Conservation (phyloP, 2,113 vertebrate species). For the Mesoclemmys tuberculata region DNA sequence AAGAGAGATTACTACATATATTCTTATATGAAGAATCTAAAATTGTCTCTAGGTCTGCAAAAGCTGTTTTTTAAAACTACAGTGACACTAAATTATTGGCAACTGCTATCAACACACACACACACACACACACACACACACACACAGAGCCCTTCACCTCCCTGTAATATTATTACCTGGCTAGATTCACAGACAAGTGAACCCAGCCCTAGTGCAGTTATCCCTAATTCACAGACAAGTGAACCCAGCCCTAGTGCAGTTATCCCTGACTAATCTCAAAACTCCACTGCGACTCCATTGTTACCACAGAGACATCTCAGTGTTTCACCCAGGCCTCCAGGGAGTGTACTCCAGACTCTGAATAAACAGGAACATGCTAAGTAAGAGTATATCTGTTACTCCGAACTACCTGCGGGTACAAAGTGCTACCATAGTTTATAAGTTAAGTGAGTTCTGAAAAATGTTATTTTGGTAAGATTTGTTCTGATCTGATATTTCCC, state of each 20-base stretch:
- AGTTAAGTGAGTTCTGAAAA: background rate
- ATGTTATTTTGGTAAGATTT: background rate
- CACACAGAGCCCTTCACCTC: background rate
- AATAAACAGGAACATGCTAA: background rate
- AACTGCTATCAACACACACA: background rate
- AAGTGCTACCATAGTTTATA: background rate
- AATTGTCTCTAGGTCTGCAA: background rate
- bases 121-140: too few species aligned
- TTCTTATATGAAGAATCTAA: background rate
- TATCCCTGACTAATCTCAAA: background rate
- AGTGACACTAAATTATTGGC: background rate
- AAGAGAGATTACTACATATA: background rate
- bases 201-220: background rate
- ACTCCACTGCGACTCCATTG: background rate
- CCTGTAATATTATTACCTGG: background rate
- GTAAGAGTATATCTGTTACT: background rate
- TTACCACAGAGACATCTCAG: constrained; percentile 13
- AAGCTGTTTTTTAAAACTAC: background rate
- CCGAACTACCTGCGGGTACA: background rate
- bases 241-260: background rate
- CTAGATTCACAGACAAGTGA: background rate
- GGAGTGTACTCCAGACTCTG: background rate
- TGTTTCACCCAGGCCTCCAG: background rate
- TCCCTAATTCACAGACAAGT: too few species aligned
- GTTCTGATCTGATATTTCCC: background rate